Percentiles rank a stretch among this genome's conserved stretches.
phyloP scores from a whole-genome alignment of 2,797 vertebrate genomes.

The Nothura maculosa region DNA sequence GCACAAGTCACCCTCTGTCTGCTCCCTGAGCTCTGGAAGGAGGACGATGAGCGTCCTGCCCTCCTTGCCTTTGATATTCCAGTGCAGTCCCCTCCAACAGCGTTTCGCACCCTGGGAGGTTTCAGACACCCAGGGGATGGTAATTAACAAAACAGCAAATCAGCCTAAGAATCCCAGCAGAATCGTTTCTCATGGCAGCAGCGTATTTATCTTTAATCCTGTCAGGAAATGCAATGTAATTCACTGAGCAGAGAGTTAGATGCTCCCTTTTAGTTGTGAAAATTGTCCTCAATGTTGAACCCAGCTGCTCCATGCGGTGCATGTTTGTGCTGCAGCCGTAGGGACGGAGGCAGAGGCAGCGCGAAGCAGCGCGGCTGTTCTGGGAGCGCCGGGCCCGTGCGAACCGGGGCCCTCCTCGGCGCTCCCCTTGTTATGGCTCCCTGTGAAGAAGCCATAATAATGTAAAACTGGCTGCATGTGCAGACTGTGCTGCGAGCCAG shows the following conservation, averaged over 20 bases:
- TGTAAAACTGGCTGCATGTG: neutral
- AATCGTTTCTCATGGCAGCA: neutral
- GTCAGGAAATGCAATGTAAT: neutral
- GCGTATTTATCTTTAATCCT: neutral
- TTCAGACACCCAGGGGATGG: neutral
- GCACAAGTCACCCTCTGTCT: neutral
- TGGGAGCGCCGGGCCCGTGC: neutral
- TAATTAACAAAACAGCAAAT: neutral
- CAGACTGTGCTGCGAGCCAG: neutral
- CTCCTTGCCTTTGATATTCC: neutral
- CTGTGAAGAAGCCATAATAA: neutral
- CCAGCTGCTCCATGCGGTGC: neutral
- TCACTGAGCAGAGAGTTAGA: neutral
- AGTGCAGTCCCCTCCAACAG: neutral
- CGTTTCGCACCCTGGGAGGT: rapidly evolving
- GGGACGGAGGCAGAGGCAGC: neutral
- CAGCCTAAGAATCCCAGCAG: neutral
- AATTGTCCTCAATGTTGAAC: neutral
- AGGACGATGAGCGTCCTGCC: neutral
- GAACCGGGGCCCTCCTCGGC: rapidly evolving
- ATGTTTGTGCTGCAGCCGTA: neutral
- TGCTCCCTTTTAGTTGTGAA: neutral
- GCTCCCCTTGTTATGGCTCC: neutral
- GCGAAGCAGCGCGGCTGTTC: neutral
- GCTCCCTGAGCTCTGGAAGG: neutral